These are phyloP conservation scores for Heliconius cydno DNA, from an alignment of 2,888 invertebrate genomes.

Conservation along the genomic window DNA sequence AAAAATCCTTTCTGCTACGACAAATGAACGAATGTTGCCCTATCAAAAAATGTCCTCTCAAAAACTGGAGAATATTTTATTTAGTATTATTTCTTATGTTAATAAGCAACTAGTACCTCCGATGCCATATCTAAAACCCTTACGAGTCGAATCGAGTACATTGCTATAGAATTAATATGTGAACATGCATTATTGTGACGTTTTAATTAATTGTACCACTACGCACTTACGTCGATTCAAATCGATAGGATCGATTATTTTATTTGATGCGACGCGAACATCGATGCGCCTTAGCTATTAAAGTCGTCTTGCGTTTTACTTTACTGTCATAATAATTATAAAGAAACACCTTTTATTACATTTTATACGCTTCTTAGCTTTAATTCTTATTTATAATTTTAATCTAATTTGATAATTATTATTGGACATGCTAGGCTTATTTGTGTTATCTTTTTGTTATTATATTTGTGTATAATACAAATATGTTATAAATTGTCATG, in stretches of 20 bases:
- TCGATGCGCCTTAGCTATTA: not conserved
- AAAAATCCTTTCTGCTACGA: no score
- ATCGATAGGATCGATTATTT: constrained; percentile 35
- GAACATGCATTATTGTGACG: constrained; percentile 67
- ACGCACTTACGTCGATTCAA: constrained; percentile 44
- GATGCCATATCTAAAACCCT: constrained; percentile 1
- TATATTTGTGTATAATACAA: not conserved
- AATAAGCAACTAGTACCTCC: not conserved
- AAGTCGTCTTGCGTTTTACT: constrained; percentile 16
- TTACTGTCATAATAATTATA: constrained; percentile 24
- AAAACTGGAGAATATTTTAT: no score
- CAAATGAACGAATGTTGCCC: not conserved
- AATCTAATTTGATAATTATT: constrained; percentile 18
- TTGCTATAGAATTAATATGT: constrained; percentile 61
- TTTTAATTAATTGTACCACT: constrained; percentile 74
- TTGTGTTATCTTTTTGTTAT: not conserved
- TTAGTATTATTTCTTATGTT: not conserved
- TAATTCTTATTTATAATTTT: constrained; percentile 15
- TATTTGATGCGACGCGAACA: constrained; percentile 26
- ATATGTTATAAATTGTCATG: no score
- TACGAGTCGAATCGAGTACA: not conserved
- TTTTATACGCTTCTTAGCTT: constrained; percentile 22
- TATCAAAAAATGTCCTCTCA: not conserved
- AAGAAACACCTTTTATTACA: constrained; percentile 21
- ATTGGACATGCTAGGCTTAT: not conserved